A percentile compares a stretch with the other conserved stretches of the same genome.
phyloP scores from a whole-genome alignment of 2,113 vertebrate species.

The Carassius carassius region DNA sequence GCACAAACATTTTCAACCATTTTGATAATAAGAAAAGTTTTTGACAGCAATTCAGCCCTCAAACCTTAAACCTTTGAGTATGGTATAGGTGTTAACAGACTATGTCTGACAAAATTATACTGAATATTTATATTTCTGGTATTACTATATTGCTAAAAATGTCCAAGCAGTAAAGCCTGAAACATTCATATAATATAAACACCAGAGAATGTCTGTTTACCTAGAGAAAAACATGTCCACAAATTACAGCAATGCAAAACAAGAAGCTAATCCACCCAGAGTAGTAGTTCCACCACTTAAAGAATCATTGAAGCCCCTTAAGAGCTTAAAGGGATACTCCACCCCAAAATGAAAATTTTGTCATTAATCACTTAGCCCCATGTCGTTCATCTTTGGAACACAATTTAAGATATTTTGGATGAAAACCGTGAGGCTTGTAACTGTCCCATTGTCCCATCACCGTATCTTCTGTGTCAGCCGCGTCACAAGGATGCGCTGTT shows the following conservation, averaged over 20 bases:
- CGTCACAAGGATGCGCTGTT: too few species aligned
- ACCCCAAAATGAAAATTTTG: too few species aligned
- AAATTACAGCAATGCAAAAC: not conserved
- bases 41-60: not conserved
- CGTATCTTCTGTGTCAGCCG: too few species aligned
- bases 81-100: not conserved
- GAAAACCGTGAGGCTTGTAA: too few species aligned
- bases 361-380: too few species aligned
- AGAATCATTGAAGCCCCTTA: not conserved
- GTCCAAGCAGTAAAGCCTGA: not conserved
- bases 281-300: not conserved
- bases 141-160: not conserved
- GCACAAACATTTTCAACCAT: not conserved
- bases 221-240: not conserved
- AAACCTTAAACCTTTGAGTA: not conserved
- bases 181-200: not conserved
- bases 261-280: not conserved
- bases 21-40: not conserved
- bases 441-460: too few species aligned
- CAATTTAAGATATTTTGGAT: too few species aligned
- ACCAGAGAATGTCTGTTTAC: not conserved
- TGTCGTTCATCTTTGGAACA: too few species aligned
- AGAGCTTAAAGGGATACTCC: too few species aligned
- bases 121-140: not conserved
- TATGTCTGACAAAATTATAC: not conserved